These are phyloP conservation scores for Serilophus lunatus DNA, from an alignment of 2,113 vertebrate genomes.

Conservation along the genomic window DNA sequence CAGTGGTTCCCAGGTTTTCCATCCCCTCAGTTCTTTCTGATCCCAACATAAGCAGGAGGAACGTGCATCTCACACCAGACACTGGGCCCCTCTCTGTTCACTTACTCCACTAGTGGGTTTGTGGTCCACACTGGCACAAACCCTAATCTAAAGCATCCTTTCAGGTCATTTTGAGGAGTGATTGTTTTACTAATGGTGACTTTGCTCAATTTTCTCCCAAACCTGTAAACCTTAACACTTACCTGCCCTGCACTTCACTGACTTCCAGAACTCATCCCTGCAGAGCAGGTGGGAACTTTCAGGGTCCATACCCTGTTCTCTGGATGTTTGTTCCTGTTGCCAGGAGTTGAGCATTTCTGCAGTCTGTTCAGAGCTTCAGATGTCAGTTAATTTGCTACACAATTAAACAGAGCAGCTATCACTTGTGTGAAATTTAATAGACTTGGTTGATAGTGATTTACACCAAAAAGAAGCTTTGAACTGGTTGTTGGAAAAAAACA, in stretches of 20 bases:
- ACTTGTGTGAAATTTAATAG: neutral
- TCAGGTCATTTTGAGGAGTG: neutral
- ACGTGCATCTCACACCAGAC: neutral
- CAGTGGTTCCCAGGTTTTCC: neutral
- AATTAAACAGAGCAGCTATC: neutral
- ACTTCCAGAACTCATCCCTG: neutral
- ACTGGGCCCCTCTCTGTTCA: neutral
- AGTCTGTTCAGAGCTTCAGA: neutral
- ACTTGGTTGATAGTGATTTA: fast-evolving
- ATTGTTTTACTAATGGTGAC: neutral
- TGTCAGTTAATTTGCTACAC: neutral
- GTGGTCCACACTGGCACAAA: neutral
- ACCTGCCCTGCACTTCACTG: neutral
- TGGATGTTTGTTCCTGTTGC: neutral
- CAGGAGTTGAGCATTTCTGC: neutral
- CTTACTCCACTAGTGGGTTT: neutral
- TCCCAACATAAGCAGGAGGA: neutral
- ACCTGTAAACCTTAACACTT: neutral
- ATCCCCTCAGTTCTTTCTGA: neutral
- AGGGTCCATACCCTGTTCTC: neutral
- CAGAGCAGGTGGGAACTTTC: neutral
- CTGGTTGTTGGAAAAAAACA: neutral
- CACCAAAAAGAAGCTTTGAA: neutral
- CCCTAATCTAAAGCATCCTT: neutral
- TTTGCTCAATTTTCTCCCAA: neutral